phyloP scores from a whole-genome alignment of 2,113 vertebrate genomes.

The Physeter macrocephalus region DNA sequence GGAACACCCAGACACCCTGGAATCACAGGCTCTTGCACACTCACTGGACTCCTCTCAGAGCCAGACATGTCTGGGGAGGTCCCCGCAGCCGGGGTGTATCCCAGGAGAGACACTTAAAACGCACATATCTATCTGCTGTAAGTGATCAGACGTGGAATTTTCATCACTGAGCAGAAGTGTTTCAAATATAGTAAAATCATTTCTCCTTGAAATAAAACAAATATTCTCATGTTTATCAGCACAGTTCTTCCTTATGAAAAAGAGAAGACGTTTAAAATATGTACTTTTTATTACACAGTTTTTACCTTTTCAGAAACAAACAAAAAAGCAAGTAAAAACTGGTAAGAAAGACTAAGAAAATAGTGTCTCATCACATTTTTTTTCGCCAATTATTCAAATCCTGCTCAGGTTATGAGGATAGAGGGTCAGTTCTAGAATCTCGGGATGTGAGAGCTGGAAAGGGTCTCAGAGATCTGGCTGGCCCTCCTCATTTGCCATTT shows the following conservation, averaged over 20 bases:
- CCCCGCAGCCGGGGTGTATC: neutral
- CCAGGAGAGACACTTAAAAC: neutral
- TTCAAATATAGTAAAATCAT: neutral
- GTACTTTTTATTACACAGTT: neutral
- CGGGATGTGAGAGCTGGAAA: neutral
- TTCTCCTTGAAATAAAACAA: neutral
- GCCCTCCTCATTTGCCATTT: neutral
- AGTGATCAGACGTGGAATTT: neutral
- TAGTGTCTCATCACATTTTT: neutral
- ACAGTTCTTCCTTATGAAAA: neutral
- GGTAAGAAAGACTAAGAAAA: neutral
- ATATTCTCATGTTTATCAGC: neutral
- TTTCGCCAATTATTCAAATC: neutral
- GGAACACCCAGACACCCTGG: neutral
- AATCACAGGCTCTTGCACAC: neutral
- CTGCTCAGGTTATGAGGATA: neutral
- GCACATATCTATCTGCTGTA: neutral
- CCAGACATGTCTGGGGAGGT: neutral
- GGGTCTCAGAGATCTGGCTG: neutral
- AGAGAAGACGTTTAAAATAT: neutral
- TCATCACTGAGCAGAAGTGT: neutral
- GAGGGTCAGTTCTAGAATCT: neutral
- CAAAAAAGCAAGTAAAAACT: neutral
- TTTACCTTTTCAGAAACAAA: neutral
- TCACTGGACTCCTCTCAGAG: neutral